Percentiles rank a stretch among this genome's conserved stretches.
phyloP scores from a whole-genome alignment of 2,113 vertebrate genomes.

The Donacobius atricapilla region DNA sequence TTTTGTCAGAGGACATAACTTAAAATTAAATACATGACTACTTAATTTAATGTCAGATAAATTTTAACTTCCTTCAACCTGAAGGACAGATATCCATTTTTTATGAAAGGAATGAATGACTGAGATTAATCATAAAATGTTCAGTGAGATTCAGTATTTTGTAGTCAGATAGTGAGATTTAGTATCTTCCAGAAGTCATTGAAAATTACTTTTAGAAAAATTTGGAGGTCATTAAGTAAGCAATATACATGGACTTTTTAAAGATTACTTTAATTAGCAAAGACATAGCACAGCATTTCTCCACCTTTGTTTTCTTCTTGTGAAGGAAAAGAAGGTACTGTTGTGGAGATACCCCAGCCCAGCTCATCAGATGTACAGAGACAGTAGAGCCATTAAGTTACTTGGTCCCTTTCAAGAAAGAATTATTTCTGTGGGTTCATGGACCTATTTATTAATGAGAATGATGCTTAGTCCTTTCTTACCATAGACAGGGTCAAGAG shows the following conservation, averaged over 20 bases:
- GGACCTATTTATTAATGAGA: neutral
- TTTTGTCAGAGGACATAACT: neutral
- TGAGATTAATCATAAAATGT: neutral
- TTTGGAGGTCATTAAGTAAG: neutral
- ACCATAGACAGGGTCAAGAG: neutral
- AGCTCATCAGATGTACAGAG: neutral
- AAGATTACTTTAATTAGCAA: neutral
- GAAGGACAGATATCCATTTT: neutral
- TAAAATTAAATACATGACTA: neutral
- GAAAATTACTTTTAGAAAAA: neutral
- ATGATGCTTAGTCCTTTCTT: neutral
- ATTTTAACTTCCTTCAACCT: neutral
- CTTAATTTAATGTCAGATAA: neutral
- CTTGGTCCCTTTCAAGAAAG: neutral
- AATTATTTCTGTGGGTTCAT: neutral
- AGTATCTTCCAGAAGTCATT: neutral
- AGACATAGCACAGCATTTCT: neutral
- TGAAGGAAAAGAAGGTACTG: neutral
- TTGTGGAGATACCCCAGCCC: neutral
- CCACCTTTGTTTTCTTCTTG: neutral
- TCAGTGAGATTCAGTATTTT: neutral
- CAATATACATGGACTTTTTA: rapidly evolving
- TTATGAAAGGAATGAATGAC: neutral
- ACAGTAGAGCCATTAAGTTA: neutral
- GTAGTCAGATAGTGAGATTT: neutral